These are phyloP conservation scores for Venturia canescens DNA, from an alignment of 1,140 invertebrate species.

Conservation along the genomic window DNA sequence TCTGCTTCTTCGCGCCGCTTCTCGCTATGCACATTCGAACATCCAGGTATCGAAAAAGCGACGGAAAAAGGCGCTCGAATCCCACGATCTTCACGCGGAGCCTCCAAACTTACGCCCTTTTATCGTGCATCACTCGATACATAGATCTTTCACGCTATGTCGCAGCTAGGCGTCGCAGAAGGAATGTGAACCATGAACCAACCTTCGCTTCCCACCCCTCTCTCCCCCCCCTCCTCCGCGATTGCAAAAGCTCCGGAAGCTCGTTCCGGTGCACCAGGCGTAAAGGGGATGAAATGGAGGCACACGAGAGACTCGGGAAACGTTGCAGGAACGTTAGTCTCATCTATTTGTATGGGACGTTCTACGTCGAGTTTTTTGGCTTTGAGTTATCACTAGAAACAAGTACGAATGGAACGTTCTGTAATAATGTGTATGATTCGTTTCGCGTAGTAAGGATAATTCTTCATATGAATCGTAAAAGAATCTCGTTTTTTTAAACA, in stretches of 20 bases:
- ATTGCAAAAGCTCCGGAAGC: slow-evolving; percentile 9
- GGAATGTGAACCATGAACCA: slow-evolving; percentile 42
- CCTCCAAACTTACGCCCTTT: background rate
- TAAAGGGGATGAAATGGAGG: slow-evolving; percentile 24
- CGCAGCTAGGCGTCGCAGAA: slow-evolving; percentile 20
- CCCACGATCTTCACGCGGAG: background rate
- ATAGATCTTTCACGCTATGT: slow-evolving; percentile 24
- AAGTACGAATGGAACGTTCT: too few species aligned
- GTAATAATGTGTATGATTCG: too few species aligned
- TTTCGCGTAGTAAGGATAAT: too few species aligned
- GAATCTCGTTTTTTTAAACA: too few species aligned
- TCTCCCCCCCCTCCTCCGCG: background rate
- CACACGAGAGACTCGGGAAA: slow-evolving; percentile 16
- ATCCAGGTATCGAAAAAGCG: background rate
- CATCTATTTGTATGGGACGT: background rate
- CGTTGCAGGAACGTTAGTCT: slow-evolving; percentile 1
- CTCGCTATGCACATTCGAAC: slow-evolving; percentile 10
- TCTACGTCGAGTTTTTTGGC: background rate
- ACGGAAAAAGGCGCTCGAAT: background rate
- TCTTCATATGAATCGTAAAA: too few species aligned
- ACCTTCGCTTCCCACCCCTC: background rate
- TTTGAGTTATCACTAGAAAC: background rate
- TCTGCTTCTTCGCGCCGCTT: background rate
- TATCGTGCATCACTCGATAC: background rate
- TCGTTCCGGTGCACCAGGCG: slow-evolving; percentile 26